These are phyloP conservation scores for Eufriesea mexicana DNA, from an alignment of 1,140 invertebrate species.

Conservation along the genomic window DNA sequence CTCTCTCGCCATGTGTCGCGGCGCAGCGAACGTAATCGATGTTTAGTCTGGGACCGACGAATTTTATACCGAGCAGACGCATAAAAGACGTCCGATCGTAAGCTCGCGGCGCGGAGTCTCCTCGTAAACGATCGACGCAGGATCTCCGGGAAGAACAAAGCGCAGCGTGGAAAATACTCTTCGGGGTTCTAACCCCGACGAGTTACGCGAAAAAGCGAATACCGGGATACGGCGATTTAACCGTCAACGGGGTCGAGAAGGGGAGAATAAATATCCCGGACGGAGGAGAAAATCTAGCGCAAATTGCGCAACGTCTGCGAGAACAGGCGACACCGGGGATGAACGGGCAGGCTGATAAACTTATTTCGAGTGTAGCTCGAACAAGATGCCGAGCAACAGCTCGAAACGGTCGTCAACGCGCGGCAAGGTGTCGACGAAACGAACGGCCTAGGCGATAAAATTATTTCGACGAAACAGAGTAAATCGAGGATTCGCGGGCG, in stretches of 20 bases:
- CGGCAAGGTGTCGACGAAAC: conserved; percentile 57
- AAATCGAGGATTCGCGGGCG: conserved; percentile 47
- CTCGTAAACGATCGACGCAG: too few species aligned
- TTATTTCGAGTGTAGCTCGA: conserved; percentile 38
- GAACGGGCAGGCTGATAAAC: conserved; percentile 48
- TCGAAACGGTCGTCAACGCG: conserved; percentile 21
- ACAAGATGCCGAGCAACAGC: neutral
- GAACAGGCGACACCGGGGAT: conserved; percentile 11
- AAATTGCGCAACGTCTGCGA: conserved; percentile 24
- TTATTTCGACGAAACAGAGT: conserved; percentile 66
- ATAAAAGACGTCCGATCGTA: too few species aligned
- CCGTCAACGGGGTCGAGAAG: neutral
- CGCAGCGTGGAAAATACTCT: too few species aligned
- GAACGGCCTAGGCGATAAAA: conserved; percentile 58
- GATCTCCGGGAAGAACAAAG: too few species aligned
- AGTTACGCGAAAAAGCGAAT: too few species aligned
- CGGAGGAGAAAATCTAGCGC: neutral
- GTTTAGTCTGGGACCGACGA: neutral
- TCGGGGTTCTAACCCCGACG: too few species aligned
- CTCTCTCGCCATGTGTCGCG: too few species aligned
- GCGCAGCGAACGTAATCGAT: neutral
- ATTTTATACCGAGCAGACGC: too few species aligned
- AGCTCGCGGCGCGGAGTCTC: too few species aligned
- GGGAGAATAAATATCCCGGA: neutral
- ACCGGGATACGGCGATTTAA: neutral